Percentiles rank a stretch among this genome's conserved stretches.
These are phyloP conservation scores for Phyllostomus discolor DNA, from an alignment of 2,113 vertebrate species.

Conservation along the genomic window DNA sequence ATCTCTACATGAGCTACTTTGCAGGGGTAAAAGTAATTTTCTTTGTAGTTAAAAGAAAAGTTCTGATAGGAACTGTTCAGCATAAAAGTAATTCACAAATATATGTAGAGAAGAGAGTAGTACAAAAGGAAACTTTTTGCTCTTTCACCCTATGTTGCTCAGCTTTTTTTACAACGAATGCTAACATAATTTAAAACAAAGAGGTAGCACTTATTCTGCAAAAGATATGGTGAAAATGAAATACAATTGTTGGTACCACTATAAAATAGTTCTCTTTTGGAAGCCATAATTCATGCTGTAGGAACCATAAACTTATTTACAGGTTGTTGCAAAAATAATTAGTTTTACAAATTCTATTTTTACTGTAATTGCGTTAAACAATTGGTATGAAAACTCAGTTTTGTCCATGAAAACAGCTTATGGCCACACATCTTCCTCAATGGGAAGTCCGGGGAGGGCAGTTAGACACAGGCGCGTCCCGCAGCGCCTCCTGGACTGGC, in stretches of 20 bases:
- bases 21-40: background rate
- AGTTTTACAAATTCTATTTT: background rate
- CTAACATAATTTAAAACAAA: background rate
- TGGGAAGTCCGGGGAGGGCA: background rate
- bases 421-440: background rate
- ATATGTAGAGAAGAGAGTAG: no score
- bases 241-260: background rate
- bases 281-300: background rate
- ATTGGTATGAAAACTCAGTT: background rate
- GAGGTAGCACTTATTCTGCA: background rate
- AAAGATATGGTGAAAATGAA: background rate
- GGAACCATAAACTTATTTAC: background rate
- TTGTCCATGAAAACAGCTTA: background rate
- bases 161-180: background rate
- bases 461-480: background rate
- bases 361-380: background rate
- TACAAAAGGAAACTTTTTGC: background rate
- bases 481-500: background rate
- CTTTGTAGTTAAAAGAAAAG: background rate
- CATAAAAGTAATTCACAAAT: background rate
- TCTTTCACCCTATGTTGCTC: background rate
- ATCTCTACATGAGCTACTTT: background rate
- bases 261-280: background rate
- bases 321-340: background rate
- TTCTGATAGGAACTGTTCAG: background rate